Evolutionary conservation across 1,140 invertebrate species (phyloP), one percentile per base, ranked within the genome.

Genomic region (Atta colombica): DNA sequence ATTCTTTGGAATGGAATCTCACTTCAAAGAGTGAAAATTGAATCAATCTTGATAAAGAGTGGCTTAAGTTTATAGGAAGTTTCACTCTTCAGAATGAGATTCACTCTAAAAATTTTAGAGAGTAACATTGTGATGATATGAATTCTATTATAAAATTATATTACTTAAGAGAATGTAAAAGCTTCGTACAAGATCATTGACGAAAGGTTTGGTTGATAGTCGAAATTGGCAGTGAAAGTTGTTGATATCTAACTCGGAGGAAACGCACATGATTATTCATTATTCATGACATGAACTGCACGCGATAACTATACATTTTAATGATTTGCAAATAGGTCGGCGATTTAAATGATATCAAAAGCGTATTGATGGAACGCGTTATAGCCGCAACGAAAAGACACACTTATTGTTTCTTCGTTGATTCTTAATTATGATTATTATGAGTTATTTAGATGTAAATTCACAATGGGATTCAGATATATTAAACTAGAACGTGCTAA

Each of bases 221-320:
- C 63, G 58, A 90, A 88, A 88, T 88, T 84, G 87, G 31, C 88
- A 74, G 90, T 77, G 90, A 91, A 88, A 87, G 90, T 88, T 91
- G 74, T 91, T 80, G 82, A 90, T 85, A 86, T 86, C 49, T 87
- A 65, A 3, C 55, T 16, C 60, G 28, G 16, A 45, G 31, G 39
- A 53, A 35, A 39, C 18, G 63, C n/a, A 25, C 60, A 51, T 72
- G 80, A 69, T 75, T 65, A 80, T 90, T 85, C 31, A 72, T 89
- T 88, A 86, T 91, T 90, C 89, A 72, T 69, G 77, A 63, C 82
- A 72, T 12, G 49, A 51, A 75, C 53, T 86, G 45, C 84, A 78
- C 60, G 10, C 25, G 60, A 55, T 71, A 74, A 85, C 58, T 68
- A 58, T 86, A 86, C 82, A 84, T 88, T 69, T 88, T 75, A 91